phyloP scores from a whole-genome alignment of 2,888 invertebrate genomes.

The Heterodera filipjevi region DNA sequence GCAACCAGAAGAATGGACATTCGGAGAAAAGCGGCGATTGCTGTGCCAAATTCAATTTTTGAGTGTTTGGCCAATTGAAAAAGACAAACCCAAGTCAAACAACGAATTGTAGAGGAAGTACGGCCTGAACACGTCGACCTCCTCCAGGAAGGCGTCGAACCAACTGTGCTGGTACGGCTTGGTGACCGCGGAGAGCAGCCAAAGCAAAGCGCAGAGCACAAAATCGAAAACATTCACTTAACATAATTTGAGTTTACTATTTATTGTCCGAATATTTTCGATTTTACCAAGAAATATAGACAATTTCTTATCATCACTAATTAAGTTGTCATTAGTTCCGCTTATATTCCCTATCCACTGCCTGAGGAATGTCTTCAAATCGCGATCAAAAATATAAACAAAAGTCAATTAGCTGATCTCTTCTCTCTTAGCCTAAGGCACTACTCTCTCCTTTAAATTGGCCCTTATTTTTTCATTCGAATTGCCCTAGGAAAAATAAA shows the following conservation, averaged over 20 bases:
- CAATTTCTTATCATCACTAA: no score
- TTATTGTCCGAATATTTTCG: no score
- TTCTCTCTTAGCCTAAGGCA: no score
- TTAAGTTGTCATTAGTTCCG: no score
- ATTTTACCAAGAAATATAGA: no score
- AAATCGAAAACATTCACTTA: conserved; percentile 52
- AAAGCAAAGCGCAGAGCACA: conserved; percentile 52
- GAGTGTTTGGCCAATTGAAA: background rate
- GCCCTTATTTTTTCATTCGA: no score
- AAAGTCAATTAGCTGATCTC: no score
- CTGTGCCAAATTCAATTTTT: conserved; percentile 34
- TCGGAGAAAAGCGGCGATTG: conserved; percentile 50
- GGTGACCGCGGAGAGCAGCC: conserved; percentile 48
- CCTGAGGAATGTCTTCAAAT: no score
- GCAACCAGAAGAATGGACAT: conserved; percentile 48
- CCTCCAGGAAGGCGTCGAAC: conserved; percentile 50
- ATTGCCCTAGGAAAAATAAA: no score
- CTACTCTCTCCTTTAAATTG: no score
- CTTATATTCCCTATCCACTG: no score
- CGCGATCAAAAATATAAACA: no score
- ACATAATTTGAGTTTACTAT: conserved; percentile 47
- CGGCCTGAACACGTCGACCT: conserved; percentile 54
- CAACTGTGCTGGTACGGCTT: conserved; percentile 46
- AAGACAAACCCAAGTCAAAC: conserved; percentile 43
- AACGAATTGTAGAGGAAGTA: conserved; percentile 52